Percentiles rank a stretch among this genome's conserved stretches.
These are phyloP conservation scores for Lordiphosa clarofinis DNA, from an alignment of 1,140 invertebrate species.

Conservation along the genomic window DNA sequence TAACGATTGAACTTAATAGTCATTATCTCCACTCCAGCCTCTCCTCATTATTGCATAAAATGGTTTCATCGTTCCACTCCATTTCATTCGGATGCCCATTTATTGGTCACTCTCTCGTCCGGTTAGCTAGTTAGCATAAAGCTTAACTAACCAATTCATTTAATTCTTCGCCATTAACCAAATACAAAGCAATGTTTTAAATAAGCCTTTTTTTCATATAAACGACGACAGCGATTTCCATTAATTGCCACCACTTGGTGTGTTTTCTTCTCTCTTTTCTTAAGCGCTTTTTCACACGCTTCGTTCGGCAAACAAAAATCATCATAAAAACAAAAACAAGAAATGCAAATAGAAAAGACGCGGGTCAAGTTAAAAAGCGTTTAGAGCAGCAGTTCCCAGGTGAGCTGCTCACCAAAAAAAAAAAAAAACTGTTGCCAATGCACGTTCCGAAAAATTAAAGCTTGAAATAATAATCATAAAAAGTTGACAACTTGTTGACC, in stretches of 20 bases:
- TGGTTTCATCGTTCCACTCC: too few relatives aligned
- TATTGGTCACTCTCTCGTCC: too few relatives aligned
- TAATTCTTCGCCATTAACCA: constrained; percentile 6
- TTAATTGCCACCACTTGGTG: too few relatives aligned
- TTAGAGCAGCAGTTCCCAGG: too few relatives aligned
- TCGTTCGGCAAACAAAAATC: constrained; percentile 5
- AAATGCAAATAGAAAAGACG: constrained; percentile 14
- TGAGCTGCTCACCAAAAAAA: neutral
- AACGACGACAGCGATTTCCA: too few relatives aligned
- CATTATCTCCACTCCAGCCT: too few relatives aligned
- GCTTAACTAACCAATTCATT: constrained; percentile 12
- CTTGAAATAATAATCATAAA: constrained; percentile 14
- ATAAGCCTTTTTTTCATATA: constrained; percentile 1
- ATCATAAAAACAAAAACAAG: constrained; percentile 4
- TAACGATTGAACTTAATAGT: too few relatives aligned
- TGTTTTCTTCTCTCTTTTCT: constrained; percentile 8
- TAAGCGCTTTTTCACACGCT: constrained; percentile 14
- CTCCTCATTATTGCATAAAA: too few relatives aligned
- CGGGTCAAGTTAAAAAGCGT: constrained; percentile 3
- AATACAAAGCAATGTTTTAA: constrained; percentile 9
- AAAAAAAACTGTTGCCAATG: constrained; percentile 8
- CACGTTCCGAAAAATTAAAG: constrained; percentile 7
- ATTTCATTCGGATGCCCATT: too few relatives aligned
- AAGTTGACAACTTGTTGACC: constrained; percentile 48
- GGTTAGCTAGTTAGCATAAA: constrained; percentile 1